Conservation (phyloP, 2,797 vertebrate species). For the Premnoplex brunnescens region DNA sequence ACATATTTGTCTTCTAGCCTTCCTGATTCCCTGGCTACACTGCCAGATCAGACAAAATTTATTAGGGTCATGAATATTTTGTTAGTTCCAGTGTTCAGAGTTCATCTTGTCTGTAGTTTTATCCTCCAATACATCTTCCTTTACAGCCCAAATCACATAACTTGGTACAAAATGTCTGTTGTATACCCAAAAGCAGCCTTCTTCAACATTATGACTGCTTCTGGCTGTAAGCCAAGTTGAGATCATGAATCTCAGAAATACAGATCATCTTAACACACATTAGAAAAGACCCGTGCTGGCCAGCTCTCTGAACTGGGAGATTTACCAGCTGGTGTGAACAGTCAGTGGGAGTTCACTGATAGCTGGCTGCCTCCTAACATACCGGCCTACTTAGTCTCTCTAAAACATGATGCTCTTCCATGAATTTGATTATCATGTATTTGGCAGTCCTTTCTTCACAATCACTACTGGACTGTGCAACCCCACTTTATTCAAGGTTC, state of each 20-base stretch:
- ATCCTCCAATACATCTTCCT: background rate
- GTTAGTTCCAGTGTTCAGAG: background rate
- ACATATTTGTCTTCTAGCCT: background rate
- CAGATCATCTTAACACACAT: background rate
- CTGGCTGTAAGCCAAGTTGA: background rate
- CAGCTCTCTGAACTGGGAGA: background rate
- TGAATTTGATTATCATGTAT: background rate
- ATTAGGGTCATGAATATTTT: background rate
- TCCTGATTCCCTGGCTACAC: background rate
- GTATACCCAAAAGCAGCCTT: background rate
- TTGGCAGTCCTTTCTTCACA: background rate
- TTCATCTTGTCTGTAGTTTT: background rate
- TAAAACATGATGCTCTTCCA: background rate
- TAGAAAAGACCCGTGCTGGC: background rate
- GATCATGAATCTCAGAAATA: constrained; percentile 11
- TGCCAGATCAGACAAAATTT: background rate
- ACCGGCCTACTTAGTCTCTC: background rate
- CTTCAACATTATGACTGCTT: background rate
- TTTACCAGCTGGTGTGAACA: constrained; percentile 24
- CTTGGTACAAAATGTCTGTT: background rate
- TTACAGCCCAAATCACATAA: background rate
- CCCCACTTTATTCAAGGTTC: background rate
- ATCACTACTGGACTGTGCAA: background rate
- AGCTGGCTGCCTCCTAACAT: background rate
- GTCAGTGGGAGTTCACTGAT: background rate